A percentile compares a stretch with the other conserved stretches of the same genome.
Conservation (phyloP, 2,113 vertebrate species). For the Tyrannus savana region DNA sequence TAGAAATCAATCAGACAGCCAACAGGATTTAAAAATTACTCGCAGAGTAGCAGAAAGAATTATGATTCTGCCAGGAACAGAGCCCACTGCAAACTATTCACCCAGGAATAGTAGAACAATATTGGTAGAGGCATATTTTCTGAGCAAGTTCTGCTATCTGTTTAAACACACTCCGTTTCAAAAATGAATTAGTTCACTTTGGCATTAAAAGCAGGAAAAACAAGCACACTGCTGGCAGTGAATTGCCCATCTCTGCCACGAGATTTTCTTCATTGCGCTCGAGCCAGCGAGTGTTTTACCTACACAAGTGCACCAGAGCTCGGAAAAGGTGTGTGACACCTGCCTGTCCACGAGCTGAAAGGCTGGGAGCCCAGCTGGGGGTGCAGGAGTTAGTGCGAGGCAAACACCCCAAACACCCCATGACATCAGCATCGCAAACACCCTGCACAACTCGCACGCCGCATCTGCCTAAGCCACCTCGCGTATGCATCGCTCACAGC, state of each 20-base stretch:
- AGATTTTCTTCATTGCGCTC: rapidly evolving
- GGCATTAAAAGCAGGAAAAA: background rate
- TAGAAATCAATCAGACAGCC: background rate
- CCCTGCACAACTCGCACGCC: background rate
- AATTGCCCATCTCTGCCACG: background rate
- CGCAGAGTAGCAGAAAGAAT: background rate
- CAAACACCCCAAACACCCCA: background rate
- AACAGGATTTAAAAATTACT: background rate
- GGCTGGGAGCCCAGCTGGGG: background rate
- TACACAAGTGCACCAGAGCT: background rate
- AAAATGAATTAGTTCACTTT: background rate
- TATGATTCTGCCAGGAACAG: background rate
- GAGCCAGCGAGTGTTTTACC: background rate
- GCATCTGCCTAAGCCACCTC: background rate
- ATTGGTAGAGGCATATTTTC: background rate
- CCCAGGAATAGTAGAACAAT: background rate
- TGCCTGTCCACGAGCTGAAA: background rate
- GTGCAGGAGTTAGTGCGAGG: background rate
- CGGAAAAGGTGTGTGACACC: background rate
- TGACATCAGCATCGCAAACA: background rate
- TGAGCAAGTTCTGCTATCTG: background rate
- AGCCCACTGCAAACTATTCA: background rate
- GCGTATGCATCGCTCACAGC: rapidly evolving
- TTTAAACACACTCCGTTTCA: background rate
- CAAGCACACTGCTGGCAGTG: background rate